These are phyloP conservation scores for Australoheros facetus DNA, from an alignment of 2,797 vertebrate genomes.

Conservation along the genomic window DNA sequence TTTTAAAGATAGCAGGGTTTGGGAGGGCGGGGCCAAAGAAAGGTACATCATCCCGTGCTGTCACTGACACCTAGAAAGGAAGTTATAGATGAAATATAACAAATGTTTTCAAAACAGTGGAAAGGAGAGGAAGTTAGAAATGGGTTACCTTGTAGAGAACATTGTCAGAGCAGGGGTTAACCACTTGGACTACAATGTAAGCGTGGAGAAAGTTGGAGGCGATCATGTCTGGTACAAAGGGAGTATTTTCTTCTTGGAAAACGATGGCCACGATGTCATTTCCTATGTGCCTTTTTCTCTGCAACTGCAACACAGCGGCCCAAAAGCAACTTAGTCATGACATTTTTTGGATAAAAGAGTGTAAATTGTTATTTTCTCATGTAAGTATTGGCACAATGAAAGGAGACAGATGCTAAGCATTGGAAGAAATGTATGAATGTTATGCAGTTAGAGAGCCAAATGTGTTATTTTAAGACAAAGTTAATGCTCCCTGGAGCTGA, in stretches of 20 bases:
- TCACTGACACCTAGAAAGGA: slow-evolving; percentile 88
- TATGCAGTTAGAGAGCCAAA: not conserved
- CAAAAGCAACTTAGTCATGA: not conserved
- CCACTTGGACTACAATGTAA: slow-evolving; percentile 93
- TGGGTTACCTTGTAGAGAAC: slow-evolving; percentile 89
- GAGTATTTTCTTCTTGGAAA: slow-evolving; percentile 97
- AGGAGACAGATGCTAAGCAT: not conserved
- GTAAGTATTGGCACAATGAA: not conserved
- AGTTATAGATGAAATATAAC: not conserved
- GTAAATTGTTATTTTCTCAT: not conserved
- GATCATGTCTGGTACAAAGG: slow-evolving; percentile 98
- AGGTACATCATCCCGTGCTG: slow-evolving; percentile 91
- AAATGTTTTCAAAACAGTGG: slow-evolving; percentile 8
- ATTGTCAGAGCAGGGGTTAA: slow-evolving; percentile 81
- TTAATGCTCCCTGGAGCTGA: not conserved
- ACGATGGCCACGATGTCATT: slow-evolving; percentile 96
- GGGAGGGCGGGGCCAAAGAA: slow-evolving; percentile 93
- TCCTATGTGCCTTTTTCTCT: slow-evolving; percentile 96
- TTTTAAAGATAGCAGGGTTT: slow-evolving; percentile 90
- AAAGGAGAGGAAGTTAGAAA: not conserved
- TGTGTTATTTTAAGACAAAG: not conserved
- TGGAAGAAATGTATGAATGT: not conserved
- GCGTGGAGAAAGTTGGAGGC: slow-evolving; percentile 96
- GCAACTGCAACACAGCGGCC: slow-evolving; percentile 82
- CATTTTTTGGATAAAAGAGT: not conserved